Base-by-base conservation (phyloP, 2,888 invertebrate genomes). In the Cordilura impudica region DNA sequence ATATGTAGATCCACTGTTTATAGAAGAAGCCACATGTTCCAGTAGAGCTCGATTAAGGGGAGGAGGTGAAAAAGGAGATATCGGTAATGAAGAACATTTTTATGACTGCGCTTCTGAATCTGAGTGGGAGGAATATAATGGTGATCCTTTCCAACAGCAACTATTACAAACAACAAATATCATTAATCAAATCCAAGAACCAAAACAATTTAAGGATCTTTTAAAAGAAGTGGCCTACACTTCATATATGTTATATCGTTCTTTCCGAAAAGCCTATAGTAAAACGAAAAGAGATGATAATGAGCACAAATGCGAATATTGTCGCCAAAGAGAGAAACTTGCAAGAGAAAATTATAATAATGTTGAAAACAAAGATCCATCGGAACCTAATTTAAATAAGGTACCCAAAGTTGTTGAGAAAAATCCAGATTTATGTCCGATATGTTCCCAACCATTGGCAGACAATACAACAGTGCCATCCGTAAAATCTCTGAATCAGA, bases 151-250 rank as follows among this genome's bases (percentile, higher is more conserved):
- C 8, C 2, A 54, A 35, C 3, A 54, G 12, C 39, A 54, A 14
- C 21, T 51, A 16, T 6, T 71, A 10, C 61, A 69, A 18, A 43
- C 69, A 7, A 26, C 29, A 7, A 60, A 78, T 21, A 26, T 78
- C 1, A 70, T 78, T 0, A 43, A 61, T 31, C 26, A 61, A 39
- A 69, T 75, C 0, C 8, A 14, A 29, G 47, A 49, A 43, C 53
- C 78, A 6, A 60, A 31, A 19, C 53, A 75, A 16, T 78, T 78
- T 47, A 78, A 70, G 26, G 5, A 18, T 31, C 45, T 75, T 1
- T 35, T 75, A 0, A 74, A 49, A 7, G 65, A 78, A 47, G 23
- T 75, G 23, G 70, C 74, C 1, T 21, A 23, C 5, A 70, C 58
- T 8, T 54, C 78, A 0, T 58, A 66, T 47, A 8, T 16, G 1